A percentile compares a stretch with the other conserved stretches of the same genome.
Conservation (phyloP, 1,140 invertebrate species). For the Hirudo medicinalis region DNA sequence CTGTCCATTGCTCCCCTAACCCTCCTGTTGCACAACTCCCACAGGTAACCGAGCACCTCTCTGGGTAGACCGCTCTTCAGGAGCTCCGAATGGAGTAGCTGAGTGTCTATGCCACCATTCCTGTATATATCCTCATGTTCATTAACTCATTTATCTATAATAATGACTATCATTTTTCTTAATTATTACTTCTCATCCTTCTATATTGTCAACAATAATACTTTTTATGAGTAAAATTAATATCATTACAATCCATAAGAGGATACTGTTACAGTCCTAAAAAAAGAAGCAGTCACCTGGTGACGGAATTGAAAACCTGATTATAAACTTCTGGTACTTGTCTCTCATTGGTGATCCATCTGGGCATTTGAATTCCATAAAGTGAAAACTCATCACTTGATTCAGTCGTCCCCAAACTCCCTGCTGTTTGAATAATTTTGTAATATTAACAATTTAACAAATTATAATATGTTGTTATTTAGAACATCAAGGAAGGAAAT, state of each 20-base stretch:
- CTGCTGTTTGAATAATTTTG: too few species aligned
- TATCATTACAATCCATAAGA: not conserved
- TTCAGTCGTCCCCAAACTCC: too few species aligned
- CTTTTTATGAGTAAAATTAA: not conserved
- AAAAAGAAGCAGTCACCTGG: not conserved
- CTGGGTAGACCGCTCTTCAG: conserved; percentile 49
- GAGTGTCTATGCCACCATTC: conserved; percentile 47
- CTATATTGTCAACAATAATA: not conserved
- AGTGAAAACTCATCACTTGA: too few species aligned
- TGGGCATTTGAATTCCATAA: too few species aligned
- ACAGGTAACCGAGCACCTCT: conserved; percentile 50
- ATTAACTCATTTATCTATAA: not conserved
- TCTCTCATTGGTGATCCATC: too few species aligned
- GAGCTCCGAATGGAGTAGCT: conserved; percentile 50
- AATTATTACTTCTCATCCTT: too few species aligned
- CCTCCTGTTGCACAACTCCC: conserved; percentile 51
- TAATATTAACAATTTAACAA: too few species aligned
- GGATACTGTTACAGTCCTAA: too few species aligned
- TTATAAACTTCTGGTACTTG: too few species aligned
- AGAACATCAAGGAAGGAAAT: too few species aligned
- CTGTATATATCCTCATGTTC: conserved; percentile 25
- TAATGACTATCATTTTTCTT: not conserved
- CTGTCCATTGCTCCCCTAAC: conserved; percentile 50
- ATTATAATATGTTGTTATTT: too few species aligned
- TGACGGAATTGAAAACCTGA: not conserved